Percentiles rank a stretch among this genome's conserved stretches.
Evolutionary conservation across 30 jellyfish, hydroid and myxozoan genomes (phyloP).

Genomic region (Rhopilema esculentum): DNA sequence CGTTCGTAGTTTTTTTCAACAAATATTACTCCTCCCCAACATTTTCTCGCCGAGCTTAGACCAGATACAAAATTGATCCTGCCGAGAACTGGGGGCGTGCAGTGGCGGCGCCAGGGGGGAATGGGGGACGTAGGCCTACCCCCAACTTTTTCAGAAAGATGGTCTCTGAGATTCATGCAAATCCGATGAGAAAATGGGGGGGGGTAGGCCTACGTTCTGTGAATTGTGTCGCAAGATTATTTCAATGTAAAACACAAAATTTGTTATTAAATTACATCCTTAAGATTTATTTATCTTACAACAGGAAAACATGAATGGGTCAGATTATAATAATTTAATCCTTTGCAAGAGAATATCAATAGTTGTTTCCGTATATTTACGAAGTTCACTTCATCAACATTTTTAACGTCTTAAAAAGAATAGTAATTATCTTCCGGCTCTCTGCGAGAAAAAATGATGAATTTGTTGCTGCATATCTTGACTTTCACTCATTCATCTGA

Average conservation of each 20-base stretch:
- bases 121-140: too few relatives aligned
- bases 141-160: too few relatives aligned
- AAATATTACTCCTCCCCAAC: too few relatives aligned
- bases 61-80: too few relatives aligned
- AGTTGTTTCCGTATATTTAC: not conserved
- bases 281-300: slow-evolving; percentile 29
- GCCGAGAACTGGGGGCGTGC: too few relatives aligned
- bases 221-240: too few relatives aligned
- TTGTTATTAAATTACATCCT: slow-evolving; percentile 15
- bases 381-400: not conserved
- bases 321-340: slow-evolving; percentile 23
- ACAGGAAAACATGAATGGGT: slow-evolving; percentile 42
- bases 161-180: too few relatives aligned
- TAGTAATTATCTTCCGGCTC: not conserved
- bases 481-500: not conserved
- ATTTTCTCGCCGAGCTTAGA: too few relatives aligned
- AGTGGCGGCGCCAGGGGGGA: too few relatives aligned
- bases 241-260: not conserved
- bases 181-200: too few relatives aligned
- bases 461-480: not conserved
- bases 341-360: not conserved
- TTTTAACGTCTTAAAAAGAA: not conserved
- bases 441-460: not conserved
- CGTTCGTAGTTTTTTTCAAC: too few relatives aligned
- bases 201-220: too few relatives aligned